Evolutionary conservation across 2,113 vertebrate species (phyloP).

Genomic region (Crotalus tigris): DNA sequence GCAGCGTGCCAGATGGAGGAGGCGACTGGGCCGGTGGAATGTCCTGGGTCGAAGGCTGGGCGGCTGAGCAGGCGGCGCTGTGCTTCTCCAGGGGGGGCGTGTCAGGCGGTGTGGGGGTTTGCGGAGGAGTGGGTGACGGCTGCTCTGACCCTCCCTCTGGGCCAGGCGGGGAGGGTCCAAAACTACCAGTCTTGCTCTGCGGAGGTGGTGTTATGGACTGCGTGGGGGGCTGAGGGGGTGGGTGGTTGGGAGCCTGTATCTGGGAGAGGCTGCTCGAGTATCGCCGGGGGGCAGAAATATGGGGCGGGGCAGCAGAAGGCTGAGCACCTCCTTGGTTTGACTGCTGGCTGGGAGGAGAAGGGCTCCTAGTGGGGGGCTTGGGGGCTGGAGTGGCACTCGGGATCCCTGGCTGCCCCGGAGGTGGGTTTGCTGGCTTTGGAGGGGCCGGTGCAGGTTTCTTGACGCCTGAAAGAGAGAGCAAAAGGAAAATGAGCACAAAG

Average conservation of each 20-base stretch:
- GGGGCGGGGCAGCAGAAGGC: conserved; percentile 22
- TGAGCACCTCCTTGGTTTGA: conserved; percentile 59
- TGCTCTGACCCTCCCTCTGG: conserved; percentile 70
- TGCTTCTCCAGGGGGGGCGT: conserved; percentile 79
- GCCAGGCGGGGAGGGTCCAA: conserved; percentile 9
- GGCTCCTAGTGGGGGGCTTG: conserved; percentile 73
- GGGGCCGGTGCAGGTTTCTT: conserved; percentile 96
- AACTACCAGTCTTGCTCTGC: conserved; percentile 57
- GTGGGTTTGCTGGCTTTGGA: conserved; percentile 87
- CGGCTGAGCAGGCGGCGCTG: neutral
- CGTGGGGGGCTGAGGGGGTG: conserved; percentile 87
- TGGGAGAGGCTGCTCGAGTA: conserved; percentile 83
- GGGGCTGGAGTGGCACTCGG: conserved; percentile 67
- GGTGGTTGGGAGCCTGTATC: conserved; percentile 90
- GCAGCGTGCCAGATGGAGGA: conserved; percentile 77
- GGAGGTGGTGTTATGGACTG: conserved; percentile 67
- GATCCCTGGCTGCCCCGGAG: conserved; percentile 77
- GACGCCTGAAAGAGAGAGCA: conserved; percentile 68
- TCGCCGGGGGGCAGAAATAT: conserved; percentile 76
- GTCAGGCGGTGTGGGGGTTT: conserved; percentile 86
- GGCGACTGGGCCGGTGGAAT: conserved; percentile 52
- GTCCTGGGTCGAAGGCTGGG: conserved; percentile 58
- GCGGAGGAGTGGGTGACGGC: conserved; percentile 72
- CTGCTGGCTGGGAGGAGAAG: conserved; percentile 69
- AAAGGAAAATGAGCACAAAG: neutral